Conservation (phyloP, 2,888 invertebrate genomes). For the Teleogryllus oceanicus region DNA sequence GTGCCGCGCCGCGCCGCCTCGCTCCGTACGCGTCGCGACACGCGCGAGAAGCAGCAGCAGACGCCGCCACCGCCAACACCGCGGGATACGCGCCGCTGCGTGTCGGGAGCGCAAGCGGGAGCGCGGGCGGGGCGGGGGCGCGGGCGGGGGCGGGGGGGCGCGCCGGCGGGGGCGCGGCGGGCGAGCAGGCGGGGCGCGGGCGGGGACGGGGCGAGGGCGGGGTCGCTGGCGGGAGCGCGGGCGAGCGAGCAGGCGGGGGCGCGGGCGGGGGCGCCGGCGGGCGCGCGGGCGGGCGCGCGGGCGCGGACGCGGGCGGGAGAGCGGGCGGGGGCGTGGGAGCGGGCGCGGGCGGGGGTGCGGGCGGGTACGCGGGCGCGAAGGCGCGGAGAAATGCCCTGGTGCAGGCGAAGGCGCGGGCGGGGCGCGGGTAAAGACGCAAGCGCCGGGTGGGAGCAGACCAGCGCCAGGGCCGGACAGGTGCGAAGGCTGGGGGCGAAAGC, state of each 20-base stretch:
- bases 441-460: background rate
- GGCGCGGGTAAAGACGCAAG: background rate
- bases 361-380: background rate
- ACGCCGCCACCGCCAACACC: background rate
- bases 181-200: background rate
- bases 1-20: background rate
- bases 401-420: background rate
- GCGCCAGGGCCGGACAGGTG: too few relatives aligned
- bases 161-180: background rate
- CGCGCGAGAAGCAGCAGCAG: background rate
- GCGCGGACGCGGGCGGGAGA: background rate
- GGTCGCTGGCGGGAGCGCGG: background rate
- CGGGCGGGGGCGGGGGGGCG: background rate
- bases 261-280: background rate
- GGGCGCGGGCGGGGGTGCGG: background rate
- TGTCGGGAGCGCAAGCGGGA: background rate
- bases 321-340: background rate
- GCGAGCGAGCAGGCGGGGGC: background rate
- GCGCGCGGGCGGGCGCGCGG: background rate
- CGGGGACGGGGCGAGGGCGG: background rate
- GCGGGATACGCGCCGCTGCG: background rate
- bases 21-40: background rate
- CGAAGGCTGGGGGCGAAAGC: too few relatives aligned
- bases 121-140: background rate
- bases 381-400: background rate